A percentile compares a stretch with the other conserved stretches of the same genome.
Evolutionary conservation across 2,113 vertebrate genomes (phyloP).

Genomic region (Lepisosteus osseus): DNA sequence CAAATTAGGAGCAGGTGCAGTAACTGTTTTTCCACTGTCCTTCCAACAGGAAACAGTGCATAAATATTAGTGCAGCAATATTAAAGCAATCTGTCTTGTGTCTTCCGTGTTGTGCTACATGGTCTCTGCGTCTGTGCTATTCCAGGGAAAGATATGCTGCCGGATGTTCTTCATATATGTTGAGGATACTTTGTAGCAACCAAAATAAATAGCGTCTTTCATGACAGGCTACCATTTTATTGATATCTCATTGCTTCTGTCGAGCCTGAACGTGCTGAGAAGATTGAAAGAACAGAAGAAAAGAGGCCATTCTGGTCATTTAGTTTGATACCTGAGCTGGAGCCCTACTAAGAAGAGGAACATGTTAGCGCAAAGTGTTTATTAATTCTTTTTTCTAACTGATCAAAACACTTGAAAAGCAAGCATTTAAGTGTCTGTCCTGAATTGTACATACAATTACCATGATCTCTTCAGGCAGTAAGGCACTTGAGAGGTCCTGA

Average conservation of each 20-base stretch:
- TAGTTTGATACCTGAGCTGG: too few species aligned
- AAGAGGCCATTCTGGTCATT: too few species aligned
- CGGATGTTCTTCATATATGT: background rate
- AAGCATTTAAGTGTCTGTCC: too few species aligned
- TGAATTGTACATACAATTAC: too few species aligned
- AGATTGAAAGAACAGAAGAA: too few species aligned
- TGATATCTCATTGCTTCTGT: background rate
- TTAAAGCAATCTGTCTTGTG: constrained; percentile 22
- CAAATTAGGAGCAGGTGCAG: background rate
- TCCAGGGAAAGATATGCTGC: background rate
- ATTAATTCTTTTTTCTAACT: too few species aligned
- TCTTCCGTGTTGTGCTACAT: background rate
- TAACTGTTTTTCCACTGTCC: background rate
- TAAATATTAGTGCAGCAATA: constrained; percentile 5
- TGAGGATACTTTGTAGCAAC: constrained; percentile 3
- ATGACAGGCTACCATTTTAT: background rate
- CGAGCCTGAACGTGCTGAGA: background rate
- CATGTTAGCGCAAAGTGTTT: too few species aligned
- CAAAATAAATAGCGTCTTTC: background rate
- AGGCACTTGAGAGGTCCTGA: too few species aligned
- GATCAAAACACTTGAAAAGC: too few species aligned
- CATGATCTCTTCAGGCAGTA: too few species aligned
- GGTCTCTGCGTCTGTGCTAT: background rate
- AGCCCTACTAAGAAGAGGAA: too few species aligned
- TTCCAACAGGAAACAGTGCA: background rate